phyloP scores from a whole-genome alignment of 2,113 vertebrate species.

The Nesogale talazaci region DNA sequence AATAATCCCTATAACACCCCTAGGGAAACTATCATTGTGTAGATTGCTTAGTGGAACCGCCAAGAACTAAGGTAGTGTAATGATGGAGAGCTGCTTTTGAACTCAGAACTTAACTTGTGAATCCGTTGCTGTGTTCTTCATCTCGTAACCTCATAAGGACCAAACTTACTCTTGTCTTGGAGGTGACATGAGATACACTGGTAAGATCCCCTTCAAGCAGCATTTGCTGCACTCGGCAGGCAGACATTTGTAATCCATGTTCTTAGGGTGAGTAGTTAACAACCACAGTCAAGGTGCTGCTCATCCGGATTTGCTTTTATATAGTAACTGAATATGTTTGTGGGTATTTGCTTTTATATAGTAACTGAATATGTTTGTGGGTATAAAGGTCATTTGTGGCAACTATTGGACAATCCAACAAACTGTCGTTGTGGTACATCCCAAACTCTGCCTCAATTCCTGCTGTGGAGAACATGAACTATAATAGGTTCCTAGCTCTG shows the following conservation, averaged over 20 bases:
- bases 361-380: background rate
- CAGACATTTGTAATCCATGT: background rate
- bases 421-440: background rate
- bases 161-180: background rate
- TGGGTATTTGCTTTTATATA: background rate
- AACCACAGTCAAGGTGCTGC: background rate
- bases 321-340: background rate
- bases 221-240: background rate
- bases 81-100: background rate
- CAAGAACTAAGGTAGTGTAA: background rate
- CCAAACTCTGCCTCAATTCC: background rate
- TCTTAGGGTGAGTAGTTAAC: background rate
- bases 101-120: background rate
- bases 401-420: background rate
- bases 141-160: background rate
- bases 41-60: background rate
- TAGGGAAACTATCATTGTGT: background rate
- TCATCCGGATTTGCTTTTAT: background rate
- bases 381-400: background rate
- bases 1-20: background rate
- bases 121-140: background rate
- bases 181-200: background rate
- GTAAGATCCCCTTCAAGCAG: background rate
- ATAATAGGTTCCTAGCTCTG: background rate
- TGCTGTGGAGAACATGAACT: background rate